phyloP scores from a whole-genome alignment of 2,797 vertebrate species.

The Helicolenus hilgendorfi region DNA sequence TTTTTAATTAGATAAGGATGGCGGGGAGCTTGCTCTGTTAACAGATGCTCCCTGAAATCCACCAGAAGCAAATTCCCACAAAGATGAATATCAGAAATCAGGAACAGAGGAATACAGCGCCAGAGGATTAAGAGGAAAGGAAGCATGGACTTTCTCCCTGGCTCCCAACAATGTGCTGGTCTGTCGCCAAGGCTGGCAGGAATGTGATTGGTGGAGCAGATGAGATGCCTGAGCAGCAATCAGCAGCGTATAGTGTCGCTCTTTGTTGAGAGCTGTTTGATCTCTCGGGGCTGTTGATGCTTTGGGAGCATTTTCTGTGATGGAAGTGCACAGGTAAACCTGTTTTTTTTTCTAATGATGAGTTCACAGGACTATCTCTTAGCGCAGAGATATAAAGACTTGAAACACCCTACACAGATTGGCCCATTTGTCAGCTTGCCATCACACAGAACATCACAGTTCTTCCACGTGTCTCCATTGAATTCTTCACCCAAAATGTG shows the following conservation, averaged over 20 bases:
- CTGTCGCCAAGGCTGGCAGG: slow-evolving; percentile 40
- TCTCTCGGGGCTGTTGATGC: slow-evolving; percentile 30
- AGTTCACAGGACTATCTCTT: neutral
- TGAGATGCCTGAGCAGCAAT: slow-evolving; percentile 33
- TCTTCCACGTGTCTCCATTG: neutral
- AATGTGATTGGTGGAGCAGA: slow-evolving; percentile 45
- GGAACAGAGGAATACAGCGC: slow-evolving; percentile 31
- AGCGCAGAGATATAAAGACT: neutral
- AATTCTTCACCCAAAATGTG: slow-evolving; percentile 4
- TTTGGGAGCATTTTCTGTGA: slow-evolving; percentile 15
- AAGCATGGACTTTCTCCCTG: slow-evolving; percentile 47
- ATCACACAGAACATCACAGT: neutral
- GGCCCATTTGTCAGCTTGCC: slow-evolving; percentile 28
- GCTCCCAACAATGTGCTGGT: slow-evolving; percentile 18
- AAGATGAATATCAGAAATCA: slow-evolving; percentile 49
- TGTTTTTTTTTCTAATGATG: neutral
- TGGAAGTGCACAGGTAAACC: neutral
- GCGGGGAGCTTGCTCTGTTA: slow-evolving; percentile 36
- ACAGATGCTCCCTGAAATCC: slow-evolving; percentile 67
- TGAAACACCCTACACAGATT: neutral
- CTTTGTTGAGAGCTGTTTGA: slow-evolving; percentile 39
- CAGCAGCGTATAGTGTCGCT: slow-evolving; percentile 21
- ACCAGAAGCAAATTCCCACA: slow-evolving; percentile 40
- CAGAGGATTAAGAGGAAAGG: slow-evolving; percentile 40
- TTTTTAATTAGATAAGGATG: slow-evolving; percentile 70